Percentiles rank a stretch among this genome's conserved stretches.
phyloP scores from a whole-genome alignment of 2,113 vertebrate species.

The Corapipo altera region DNA sequence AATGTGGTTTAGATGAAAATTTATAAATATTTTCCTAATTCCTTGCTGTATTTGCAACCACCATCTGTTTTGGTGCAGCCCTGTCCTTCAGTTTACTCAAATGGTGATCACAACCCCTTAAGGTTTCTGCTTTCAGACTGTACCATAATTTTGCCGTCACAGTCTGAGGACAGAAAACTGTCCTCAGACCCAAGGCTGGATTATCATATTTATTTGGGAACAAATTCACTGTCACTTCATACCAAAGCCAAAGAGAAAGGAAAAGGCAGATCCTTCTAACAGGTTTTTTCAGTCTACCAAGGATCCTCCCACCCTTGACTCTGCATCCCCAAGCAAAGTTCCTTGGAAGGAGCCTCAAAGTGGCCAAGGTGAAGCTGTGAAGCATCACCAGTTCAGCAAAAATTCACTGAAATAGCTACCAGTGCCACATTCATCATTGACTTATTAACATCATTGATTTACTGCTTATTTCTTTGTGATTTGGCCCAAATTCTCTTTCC shows the following conservation, averaged over 20 bases:
- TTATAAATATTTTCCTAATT: neutral
- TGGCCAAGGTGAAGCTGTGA: neutral
- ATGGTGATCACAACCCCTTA: rapidly evolving
- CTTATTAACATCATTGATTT: neutral
- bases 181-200: rapidly evolving
- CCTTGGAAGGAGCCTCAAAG: neutral
- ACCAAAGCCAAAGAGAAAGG: neutral
- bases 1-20: neutral
- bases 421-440: neutral
- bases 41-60: neutral
- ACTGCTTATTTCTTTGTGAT: neutral
- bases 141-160: neutral
- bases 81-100: neutral
- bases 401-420: neutral
- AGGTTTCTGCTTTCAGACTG: neutral
- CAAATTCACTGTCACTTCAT: neutral
- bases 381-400: neutral
- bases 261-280: neutral
- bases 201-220: neutral
- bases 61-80: neutral
- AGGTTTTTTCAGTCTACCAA: neutral
- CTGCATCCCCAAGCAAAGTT: neutral
- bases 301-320: neutral
- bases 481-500: neutral
- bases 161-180: neutral